Base-by-base conservation (phyloP, 2,888 invertebrate species). In the Eilema griseolum region DNA sequence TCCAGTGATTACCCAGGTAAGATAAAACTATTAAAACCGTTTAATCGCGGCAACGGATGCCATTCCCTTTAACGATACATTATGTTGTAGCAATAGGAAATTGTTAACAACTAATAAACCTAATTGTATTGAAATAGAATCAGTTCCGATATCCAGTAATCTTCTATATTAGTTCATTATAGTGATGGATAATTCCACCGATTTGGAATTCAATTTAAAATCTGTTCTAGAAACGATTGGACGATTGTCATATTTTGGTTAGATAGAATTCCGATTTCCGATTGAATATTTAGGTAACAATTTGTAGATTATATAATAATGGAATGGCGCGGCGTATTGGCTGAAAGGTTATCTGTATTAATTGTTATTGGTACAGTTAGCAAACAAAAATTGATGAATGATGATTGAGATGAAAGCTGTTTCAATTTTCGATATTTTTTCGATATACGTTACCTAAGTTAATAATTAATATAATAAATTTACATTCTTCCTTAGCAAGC, bases 201-300 rank as follows among this genome's bases (percentile, higher is more conserved):
- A 82, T 83, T 79, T 82, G 82, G 83, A 87, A 86, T 86, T 77
- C 81, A 86, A 88, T 88, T 82, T 76, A 80, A 80, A 88, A 84
- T 87, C 81, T 75, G 79, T 81, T 83, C 81, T 82, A 75, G 72
- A 77, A 81, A 74, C 59, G 33, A 61, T 65, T 41, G 52, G 57
- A 20, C 41, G 26, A 26, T n/a, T 23, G 37, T 52, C 61, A 67
- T 63, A 68, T 33, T 33, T 64, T 69, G 65, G 71, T 68, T 63
- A 46, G 64, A 71, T 52, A 14, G 46, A 66, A 63, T 67, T 66
- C 28, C 10, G 37, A 72, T 66, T 66, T 68, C 62, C 66, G 67
- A 71, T 65, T 68, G 65, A 64, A 65, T 71, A 65, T 66, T 65
- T 28, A 46, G 31, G 37, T 60, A 33, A 33, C 8, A 8, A 52